Conservation (phyloP, 1,140 invertebrate genomes). For the Stegodyphus dumicola region DNA sequence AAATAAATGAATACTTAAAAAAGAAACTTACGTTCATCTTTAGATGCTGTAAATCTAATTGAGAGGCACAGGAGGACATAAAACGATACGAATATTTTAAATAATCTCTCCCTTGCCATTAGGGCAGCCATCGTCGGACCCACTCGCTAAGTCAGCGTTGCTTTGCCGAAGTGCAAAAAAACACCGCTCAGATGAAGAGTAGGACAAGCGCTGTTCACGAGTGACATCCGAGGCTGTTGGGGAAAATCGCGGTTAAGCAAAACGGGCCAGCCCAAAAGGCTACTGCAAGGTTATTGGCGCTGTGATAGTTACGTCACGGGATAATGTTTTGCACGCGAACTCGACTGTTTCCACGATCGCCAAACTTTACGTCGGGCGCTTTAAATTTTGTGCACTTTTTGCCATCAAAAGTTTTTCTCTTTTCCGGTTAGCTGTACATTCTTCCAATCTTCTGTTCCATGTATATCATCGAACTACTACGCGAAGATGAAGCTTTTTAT, state of each 20-base stretch:
- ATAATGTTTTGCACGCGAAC: slow-evolving; percentile 2
- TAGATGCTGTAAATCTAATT: neutral
- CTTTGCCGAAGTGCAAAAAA: neutral
- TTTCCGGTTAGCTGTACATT: too few relatives aligned
- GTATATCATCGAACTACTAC: too few relatives aligned
- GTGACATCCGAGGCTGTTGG: neutral
- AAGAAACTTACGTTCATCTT: slow-evolving; percentile 39
- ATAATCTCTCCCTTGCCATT: neutral
- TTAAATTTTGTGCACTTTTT: neutral
- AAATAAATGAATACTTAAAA: neutral
- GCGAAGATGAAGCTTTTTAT: too few relatives aligned
- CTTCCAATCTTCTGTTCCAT: too few relatives aligned
- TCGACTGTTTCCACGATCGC: slow-evolving; percentile 47
- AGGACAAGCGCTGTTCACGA: neutral
- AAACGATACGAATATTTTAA: neutral
- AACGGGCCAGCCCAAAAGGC: neutral
- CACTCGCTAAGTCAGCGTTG: neutral
- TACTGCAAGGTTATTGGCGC: slow-evolving; percentile 17
- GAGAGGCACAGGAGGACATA: slow-evolving; percentile 8
- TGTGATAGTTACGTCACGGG: slow-evolving; percentile 22
- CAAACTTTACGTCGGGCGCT: slow-evolving; percentile 21
- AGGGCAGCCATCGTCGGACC: too few relatives aligned
- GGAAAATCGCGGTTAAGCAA: neutral
- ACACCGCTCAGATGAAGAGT: neutral
- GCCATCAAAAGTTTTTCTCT: too few relatives aligned